Percentiles rank a stretch among this genome's conserved stretches.
phyloP scores from a whole-genome alignment of 2,797 vertebrate species.

The Ceryle rudis region DNA sequence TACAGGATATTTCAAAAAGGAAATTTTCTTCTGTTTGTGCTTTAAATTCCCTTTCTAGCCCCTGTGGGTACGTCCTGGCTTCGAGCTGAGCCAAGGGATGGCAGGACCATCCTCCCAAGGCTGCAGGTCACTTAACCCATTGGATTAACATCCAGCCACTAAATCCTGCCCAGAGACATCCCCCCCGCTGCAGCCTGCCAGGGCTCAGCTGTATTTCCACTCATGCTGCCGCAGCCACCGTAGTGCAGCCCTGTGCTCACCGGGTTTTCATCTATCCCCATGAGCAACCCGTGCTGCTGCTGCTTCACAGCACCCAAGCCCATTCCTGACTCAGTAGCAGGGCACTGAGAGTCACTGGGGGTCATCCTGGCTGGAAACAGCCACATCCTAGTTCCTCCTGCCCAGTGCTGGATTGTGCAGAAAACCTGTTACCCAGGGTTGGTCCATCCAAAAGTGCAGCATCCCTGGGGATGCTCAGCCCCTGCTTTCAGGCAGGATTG shows the following conservation, averaged over 20 bases:
- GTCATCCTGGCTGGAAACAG: neutral
- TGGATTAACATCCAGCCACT: neutral
- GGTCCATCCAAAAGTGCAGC: neutral
- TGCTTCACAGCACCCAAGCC: neutral
- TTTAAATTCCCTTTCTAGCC: neutral
- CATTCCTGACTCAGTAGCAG: neutral
- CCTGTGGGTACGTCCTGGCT: neutral
- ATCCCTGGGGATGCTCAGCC: neutral
- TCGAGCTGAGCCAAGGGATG: neutral
- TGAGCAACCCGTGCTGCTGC: fast-evolving
- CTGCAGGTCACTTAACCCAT: neutral
- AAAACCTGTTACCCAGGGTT: neutral
- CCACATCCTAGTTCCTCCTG: neutral
- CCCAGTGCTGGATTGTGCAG: neutral
- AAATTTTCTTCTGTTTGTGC: neutral
- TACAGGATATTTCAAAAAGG: neutral
- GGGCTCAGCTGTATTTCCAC: neutral
- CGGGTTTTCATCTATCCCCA: neutral
- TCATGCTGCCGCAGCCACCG: fast-evolving
- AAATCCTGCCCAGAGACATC: fast-evolving
- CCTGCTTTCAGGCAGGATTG: fast-evolving
- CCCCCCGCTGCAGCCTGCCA: neutral
- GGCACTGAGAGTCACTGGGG: neutral
- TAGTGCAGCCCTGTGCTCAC: neutral
- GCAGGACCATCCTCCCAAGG: fast-evolving